These are phyloP conservation scores for Oscheius onirici DNA, from an alignment of 2,888 invertebrate genomes.

Conservation along the genomic window DNA sequence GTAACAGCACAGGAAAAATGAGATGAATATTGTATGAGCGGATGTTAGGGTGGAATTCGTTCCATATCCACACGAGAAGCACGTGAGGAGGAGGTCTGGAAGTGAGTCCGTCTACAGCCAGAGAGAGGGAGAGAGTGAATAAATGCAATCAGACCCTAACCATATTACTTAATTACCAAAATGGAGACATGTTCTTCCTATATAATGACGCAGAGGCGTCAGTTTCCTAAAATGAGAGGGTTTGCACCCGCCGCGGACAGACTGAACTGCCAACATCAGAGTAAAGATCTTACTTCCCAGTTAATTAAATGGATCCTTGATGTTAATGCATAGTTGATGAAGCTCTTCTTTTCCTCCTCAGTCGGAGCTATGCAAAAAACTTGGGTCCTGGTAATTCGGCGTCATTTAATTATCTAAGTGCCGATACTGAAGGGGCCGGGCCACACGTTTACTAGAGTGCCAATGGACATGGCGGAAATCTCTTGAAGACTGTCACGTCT, in stretches of 20 bases:
- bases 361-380: neutral
- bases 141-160: conserved; percentile 1
- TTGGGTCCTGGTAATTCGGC: neutral
- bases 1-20: neutral
- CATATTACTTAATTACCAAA: conserved; percentile 12
- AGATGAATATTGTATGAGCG: neutral
- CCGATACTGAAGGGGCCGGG: neutral
- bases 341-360: neutral
- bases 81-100: neutral
- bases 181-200: conserved; percentile 11
- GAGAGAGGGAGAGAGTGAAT: neutral
- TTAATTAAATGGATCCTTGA: conserved; percentile 12
- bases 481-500: too few relatives aligned
- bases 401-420: conserved; percentile 28
- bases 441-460: too few relatives aligned
- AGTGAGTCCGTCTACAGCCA: neutral
- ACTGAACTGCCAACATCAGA: neutral
- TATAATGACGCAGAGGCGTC: neutral
- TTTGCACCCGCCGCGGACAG: neutral
- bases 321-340: conserved; percentile 20
- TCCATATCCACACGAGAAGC: neutral
- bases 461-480: too few relatives aligned
- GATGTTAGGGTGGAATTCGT: conserved; percentile 2
- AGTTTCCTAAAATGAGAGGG: neutral
- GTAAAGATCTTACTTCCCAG: neutral